These are phyloP conservation scores for Eriocheir sinensis DNA, from an alignment of 1,140 invertebrate species.

Conservation along the genomic window DNA sequence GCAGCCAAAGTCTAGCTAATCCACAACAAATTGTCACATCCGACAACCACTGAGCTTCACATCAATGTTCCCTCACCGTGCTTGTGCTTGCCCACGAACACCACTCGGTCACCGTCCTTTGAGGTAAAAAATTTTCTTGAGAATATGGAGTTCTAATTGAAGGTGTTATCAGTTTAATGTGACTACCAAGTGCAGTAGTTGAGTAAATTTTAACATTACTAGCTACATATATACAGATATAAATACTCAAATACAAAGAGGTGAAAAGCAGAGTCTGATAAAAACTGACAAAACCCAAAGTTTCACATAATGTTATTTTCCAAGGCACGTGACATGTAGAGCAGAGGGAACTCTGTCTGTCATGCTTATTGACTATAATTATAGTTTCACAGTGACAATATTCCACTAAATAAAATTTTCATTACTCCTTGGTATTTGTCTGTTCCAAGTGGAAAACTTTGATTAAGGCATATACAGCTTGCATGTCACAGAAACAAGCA, in stretches of 20 bases:
- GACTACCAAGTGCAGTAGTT: constrained; percentile 41
- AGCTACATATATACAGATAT: constrained; percentile 42
- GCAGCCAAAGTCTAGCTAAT: background rate
- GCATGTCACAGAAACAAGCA: constrained; percentile 55
- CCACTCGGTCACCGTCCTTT: background rate
- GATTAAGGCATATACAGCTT: constrained; percentile 59
- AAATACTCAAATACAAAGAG: constrained; percentile 64
- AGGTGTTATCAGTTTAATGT: constrained; percentile 40
- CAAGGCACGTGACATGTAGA: constrained; percentile 71
- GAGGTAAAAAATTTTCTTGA: background rate
- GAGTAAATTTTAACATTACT: constrained; percentile 48
- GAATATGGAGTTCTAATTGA: constrained; percentile 54
- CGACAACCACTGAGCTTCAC: background rate
- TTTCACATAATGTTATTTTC: constrained; percentile 60
- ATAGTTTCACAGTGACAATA: constrained; percentile 54
- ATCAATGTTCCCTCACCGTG: background rate
- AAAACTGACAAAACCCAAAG: constrained; percentile 58
- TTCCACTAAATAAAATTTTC: background rate
- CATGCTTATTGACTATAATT: constrained; percentile 60
- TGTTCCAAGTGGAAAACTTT: constrained; percentile 45
- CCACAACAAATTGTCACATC: background rate
- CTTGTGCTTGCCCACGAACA: background rate
- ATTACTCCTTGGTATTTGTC: background rate
- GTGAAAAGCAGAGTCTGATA: constrained; percentile 54
- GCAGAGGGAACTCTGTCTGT: constrained; percentile 61